These are phyloP conservation scores for Disparrhopalites patrizii DNA, from an alignment of 2,888 invertebrate species.

Conservation along the genomic window DNA sequence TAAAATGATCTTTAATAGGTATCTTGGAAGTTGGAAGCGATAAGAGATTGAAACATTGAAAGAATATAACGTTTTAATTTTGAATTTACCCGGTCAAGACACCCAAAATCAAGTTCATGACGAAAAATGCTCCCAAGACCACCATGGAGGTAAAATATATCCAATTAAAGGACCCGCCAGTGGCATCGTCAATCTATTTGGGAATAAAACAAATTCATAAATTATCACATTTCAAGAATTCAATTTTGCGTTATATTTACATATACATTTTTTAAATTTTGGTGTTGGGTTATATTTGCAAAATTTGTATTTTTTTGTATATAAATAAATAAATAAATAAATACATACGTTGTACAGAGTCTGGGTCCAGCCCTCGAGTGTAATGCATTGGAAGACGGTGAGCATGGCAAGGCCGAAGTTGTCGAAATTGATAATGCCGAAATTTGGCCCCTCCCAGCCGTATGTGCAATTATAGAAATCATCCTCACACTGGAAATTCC, in stretches of 20 bases:
- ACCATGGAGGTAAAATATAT: constrained; percentile 61
- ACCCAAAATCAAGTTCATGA: constrained; percentile 63
- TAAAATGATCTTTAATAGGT: no score
- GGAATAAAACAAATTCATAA: no score
- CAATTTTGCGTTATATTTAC: constrained; percentile 8
- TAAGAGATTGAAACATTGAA: no score
- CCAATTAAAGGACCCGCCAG: constrained; percentile 58
- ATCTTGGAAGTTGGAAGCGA: no score
- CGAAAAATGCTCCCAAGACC: constrained; percentile 63
- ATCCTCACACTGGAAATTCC: constrained; percentile 46
- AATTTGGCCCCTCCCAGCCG: constrained; percentile 54
- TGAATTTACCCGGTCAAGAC: constrained; percentile 59
- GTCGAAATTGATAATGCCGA: constrained; percentile 63
- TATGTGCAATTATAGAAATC: constrained; percentile 48
- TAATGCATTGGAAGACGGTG: constrained; percentile 62
- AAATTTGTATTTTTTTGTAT: no score
- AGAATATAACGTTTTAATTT: no score
- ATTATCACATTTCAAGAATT: not conserved
- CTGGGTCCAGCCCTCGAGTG: constrained; percentile 62
- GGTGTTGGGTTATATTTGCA: no score
- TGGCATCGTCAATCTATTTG: constrained; percentile 58
- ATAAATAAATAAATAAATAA: not conserved
- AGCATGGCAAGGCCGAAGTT: constrained; percentile 63
- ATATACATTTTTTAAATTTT: no score
- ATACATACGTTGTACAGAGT: constrained; percentile 56